These are phyloP conservation scores for Cyanistes caeruleus DNA, from an alignment of 2,113 vertebrate genomes.

Conservation along the genomic window DNA sequence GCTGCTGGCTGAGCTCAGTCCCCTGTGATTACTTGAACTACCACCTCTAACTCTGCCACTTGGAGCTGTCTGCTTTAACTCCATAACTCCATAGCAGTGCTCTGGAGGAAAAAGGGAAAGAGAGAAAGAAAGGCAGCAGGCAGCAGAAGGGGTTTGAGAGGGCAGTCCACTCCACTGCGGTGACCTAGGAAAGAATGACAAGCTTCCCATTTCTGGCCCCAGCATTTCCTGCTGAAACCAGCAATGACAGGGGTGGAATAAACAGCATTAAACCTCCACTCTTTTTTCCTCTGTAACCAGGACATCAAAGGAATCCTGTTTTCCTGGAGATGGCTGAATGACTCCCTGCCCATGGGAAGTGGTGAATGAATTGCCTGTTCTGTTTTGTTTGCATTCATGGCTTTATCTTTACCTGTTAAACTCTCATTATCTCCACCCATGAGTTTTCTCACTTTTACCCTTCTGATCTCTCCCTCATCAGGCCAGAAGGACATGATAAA, in stretches of 20 bases:
- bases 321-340: background rate
- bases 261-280: background rate
- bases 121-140: background rate
- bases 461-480: background rate
- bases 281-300: background rate
- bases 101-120: too few species aligned
- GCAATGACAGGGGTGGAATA: background rate
- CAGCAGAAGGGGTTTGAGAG: background rate
- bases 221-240: background rate
- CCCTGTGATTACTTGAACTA: background rate
- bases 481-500: background rate
- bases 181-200: background rate
- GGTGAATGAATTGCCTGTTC: background rate
- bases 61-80: rapidly evolving
- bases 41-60: background rate
- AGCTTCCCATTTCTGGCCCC: rapidly evolving
- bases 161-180: background rate
- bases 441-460: background rate
- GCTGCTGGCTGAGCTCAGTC: background rate
- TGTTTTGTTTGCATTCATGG: background rate
- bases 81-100: rapidly evolving
- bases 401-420: background rate
- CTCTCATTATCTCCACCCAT: background rate
- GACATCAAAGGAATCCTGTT: background rate
- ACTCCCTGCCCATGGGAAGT: background rate